Base-by-base conservation (phyloP, 2,113 vertebrate genomes). In the Onychostruthus taczanowskii region DNA sequence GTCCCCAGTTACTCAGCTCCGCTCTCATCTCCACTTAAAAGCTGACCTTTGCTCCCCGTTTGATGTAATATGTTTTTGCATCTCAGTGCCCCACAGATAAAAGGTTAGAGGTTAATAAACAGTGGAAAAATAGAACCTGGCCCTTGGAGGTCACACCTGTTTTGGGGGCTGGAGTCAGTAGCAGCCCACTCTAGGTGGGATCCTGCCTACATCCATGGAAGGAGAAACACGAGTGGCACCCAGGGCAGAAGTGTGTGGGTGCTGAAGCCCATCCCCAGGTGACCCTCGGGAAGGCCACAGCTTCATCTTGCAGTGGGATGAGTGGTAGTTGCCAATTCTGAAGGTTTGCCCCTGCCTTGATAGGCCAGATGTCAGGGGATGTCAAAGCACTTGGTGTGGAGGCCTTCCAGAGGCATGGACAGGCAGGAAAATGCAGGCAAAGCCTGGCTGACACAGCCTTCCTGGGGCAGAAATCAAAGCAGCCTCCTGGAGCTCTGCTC, bases 91-190 rank as follows among this genome's bases (percentile, higher is more conserved):
- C 73, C 26, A 28, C 52, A 81, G 91, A 93, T 97, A 87, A 89
- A 95, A 91, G 95, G 95, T 95, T 87, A 92, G 90, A 94, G 96
- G 93, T 96, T 95, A 95, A 97, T 94, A 87, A 95, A 92, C 67
- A 87, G 80, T 84, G 80, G 87, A 77, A 88, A 84, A 92, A 43
- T 58, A 90, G 91, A 64, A 93, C 44, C 64, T 1, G 0, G 28
- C 5, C 4, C 91, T 81, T 89, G 79, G 76, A 95, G 69, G 61
- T 96, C 97, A 95, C 97, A 97, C 96, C 96, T 98, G 94, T 96
- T 97, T 96, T 26, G 9, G 52, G 91, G 72, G 43, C 86, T 76
- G 79, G 23, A 77, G 14, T 52, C 43, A 53, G 64, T 16, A 52
- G 61, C 6, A 21, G 23, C 16, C 37, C 0, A 0, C 2, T 68